Base-by-base conservation (phyloP, 2,113 vertebrate genomes). In the Pluvianellus socialis region DNA sequence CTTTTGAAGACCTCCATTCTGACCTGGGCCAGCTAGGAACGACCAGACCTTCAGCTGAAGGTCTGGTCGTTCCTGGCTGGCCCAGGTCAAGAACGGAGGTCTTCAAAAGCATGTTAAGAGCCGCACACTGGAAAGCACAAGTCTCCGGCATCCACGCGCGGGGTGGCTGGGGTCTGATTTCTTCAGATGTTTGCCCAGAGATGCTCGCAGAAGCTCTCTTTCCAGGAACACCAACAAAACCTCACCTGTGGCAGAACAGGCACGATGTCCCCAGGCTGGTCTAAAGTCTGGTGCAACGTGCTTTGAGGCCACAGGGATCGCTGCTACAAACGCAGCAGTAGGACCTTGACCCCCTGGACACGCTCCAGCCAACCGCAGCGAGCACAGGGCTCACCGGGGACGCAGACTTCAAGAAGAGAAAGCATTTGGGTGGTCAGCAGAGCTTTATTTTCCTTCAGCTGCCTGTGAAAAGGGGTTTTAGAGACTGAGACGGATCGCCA, bases 191-290 rank as follows among this genome's bases (percentile, higher is more conserved):
- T 72, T 18, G 12, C 44, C 47, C 1, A 14, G 15, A 53, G 42
- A 10, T 74, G 20, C 32, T 61, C 38, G 23, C 21, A 67, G 55
- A 33, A 47, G 42, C 22, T 56, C 40, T 19, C 53, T 4, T 76
- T 19, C 61, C 86, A 79, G 22, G 19, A 68, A 44, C 20, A 38
- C 19, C 49, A 72, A 50, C 15, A 44, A 55, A 79, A 21, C 38
- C n/a, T 17, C 15, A 16, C 27, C 55, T n/a, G 26, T 17, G 42
- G 38, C 15, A 24, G 11, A n/a, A 16, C 2, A 10, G 7, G 18
- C 1, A 0, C 3, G 7, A 5, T 23, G 42, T 18, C 50, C 50
- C 35, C 23, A 16, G 6, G 20, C 12, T 30, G 50, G 27, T 27
- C 27, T 59, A n/a, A 61, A 15, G 61, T 17, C n/a, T 47, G 67